A percentile compares a stretch with the other conserved stretches of the same genome.
Conservation (phyloP, 2,888 invertebrate species). For the Troilus luridus region DNA sequence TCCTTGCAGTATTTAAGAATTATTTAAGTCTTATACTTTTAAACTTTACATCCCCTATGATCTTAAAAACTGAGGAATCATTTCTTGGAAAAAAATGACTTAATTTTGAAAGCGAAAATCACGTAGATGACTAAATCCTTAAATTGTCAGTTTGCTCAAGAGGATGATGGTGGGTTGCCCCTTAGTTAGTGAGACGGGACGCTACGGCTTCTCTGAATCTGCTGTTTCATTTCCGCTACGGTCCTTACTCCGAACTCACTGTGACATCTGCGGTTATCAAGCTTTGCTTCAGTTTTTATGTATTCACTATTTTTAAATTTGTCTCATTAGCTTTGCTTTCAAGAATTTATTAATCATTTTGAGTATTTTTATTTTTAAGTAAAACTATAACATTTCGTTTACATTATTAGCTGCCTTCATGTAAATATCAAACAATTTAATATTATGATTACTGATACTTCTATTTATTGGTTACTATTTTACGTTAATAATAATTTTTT, state of each 20-base stretch:
- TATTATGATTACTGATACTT: too few species aligned
- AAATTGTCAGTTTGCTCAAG: background rate
- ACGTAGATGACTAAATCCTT: too few species aligned
- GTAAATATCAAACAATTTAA: too few species aligned
- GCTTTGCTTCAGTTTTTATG: background rate
- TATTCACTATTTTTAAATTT: background rate
- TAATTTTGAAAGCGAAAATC: too few species aligned
- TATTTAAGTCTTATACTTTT: too few species aligned
- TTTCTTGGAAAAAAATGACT: too few species aligned
- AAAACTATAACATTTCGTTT: background rate
- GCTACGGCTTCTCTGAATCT: background rate
- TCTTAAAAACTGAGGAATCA: too few species aligned
- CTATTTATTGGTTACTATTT: background rate
- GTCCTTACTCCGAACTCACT: background rate
- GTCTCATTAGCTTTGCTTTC: background rate
- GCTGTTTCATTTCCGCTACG: conserved; percentile 24
- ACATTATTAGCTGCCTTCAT: too few species aligned
- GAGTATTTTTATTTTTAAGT: too few species aligned
- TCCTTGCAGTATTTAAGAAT: too few species aligned
- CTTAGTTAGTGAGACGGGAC: background rate
- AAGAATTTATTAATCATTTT: background rate
- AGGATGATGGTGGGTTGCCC: background rate
- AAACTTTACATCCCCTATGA: too few species aligned
- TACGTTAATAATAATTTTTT: background rate
- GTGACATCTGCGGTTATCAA: background rate